These are phyloP conservation scores for Brenthis hecate DNA, from an alignment of 2,888 invertebrate species.

Conservation along the genomic window DNA sequence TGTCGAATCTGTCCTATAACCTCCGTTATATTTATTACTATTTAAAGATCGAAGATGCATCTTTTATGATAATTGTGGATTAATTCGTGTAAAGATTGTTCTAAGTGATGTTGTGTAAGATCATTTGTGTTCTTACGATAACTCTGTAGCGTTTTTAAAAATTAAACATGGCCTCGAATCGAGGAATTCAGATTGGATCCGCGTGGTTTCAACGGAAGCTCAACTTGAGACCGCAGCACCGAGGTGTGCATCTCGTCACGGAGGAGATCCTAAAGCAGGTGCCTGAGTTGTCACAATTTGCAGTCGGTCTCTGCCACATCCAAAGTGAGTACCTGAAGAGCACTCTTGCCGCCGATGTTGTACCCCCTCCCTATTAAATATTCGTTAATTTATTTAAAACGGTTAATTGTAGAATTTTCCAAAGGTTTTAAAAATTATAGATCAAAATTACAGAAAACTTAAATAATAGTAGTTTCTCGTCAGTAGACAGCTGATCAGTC, in stretches of 20 bases:
- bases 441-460: neutral
- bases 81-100: slow-evolving; percentile 80
- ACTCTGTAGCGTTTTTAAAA: slow-evolving; percentile 80
- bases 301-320: slow-evolving; percentile 97
- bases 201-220: slow-evolving; percentile 99
- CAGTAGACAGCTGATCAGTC: slow-evolving; percentile 55
- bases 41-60: slow-evolving; percentile 83
- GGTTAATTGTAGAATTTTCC: neutral
- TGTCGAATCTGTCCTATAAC: slow-evolving; percentile 82
- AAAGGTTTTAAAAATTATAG: neutral
- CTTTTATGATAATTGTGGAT: slow-evolving; percentile 87
- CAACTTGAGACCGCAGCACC: slow-evolving; percentile 96
- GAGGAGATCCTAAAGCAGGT: slow-evolving; percentile 97
- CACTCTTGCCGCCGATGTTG: slow-evolving; percentile 69
- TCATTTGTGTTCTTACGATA: slow-evolving; percentile 79
- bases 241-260: slow-evolving; percentile 98
- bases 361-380: slow-evolving; percentile 66
- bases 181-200: slow-evolving; percentile 96
- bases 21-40: slow-evolving; percentile 80
- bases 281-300: slow-evolving; percentile 96
- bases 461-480: neutral
- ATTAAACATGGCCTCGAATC: slow-evolving; percentile 92
- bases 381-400: slow-evolving; percentile 36
- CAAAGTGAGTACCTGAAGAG: slow-evolving; percentile 90
- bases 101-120: slow-evolving; percentile 82